phyloP scores from a whole-genome alignment of 2,797 vertebrate genomes.

The Syngnathus acus region DNA sequence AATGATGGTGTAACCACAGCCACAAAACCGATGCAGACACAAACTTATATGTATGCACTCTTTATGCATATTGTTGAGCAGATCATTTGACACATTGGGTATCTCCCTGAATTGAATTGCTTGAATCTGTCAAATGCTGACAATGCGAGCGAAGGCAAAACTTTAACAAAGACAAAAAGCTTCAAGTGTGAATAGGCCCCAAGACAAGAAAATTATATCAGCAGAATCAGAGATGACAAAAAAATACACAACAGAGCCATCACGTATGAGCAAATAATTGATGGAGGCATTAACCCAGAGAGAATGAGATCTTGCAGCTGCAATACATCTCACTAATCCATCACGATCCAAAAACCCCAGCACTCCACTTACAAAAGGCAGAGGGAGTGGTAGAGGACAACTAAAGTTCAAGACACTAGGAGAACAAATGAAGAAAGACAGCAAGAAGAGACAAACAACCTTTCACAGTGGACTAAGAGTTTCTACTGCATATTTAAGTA shows the following conservation, averaged over 20 bases:
- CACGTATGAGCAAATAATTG: constrained; percentile 37
- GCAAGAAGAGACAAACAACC: constrained; percentile 48
- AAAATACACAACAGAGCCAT: background rate
- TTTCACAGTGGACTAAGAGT: constrained; percentile 48
- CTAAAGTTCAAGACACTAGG: constrained; percentile 61
- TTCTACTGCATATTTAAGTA: constrained; percentile 33
- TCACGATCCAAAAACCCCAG: constrained; percentile 62
- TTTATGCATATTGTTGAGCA: background rate
- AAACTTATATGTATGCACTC: background rate
- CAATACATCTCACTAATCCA: constrained; percentile 68
- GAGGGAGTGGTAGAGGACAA: constrained; percentile 64
- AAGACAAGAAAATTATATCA: background rate
- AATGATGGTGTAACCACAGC: background rate
- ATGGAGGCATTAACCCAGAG: constrained; percentile 45
- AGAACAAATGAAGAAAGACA: constrained; percentile 55
- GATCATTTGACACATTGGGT: background rate
- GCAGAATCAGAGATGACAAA: background rate
- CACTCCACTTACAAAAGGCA: constrained; percentile 58
- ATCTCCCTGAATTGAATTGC: background rate
- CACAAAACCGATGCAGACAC: background rate
- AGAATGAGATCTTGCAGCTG: constrained; percentile 62
- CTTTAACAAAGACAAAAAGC: background rate
- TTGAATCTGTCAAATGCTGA: background rate
- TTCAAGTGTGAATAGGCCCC: background rate
- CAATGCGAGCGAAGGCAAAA: background rate